Evolutionary conservation across 2,888 invertebrate species (phyloP).

Genomic region (Drosophila affinis): DNA sequence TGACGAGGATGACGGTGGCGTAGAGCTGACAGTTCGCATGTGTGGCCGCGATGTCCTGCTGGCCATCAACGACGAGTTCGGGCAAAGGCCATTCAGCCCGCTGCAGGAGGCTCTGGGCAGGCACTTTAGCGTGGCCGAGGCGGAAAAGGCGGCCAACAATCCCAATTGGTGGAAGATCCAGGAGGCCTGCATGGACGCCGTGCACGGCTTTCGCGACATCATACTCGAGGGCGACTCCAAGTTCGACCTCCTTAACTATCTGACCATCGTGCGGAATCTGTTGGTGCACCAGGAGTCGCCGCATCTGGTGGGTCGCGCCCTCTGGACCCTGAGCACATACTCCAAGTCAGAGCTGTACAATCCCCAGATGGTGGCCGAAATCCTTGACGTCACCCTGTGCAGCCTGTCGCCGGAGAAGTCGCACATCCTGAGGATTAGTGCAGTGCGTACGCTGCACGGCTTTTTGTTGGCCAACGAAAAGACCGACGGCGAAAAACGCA

Average conservation of each 20-base stretch:
- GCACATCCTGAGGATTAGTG: slow-evolving; percentile 81
- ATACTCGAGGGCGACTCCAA: slow-evolving; percentile 81
- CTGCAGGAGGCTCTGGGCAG: slow-evolving; percentile 86
- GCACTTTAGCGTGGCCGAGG: slow-evolving; percentile 86
- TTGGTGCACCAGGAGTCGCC: slow-evolving; percentile 81
- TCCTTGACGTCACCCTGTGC: slow-evolving; percentile 79
- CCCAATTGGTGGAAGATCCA: slow-evolving; percentile 88
- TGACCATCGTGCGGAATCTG: slow-evolving; percentile 81
- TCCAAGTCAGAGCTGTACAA: slow-evolving; percentile 82
- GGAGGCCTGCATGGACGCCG: slow-evolving; percentile 87
- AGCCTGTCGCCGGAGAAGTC: slow-evolving; percentile 82
- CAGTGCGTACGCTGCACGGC: slow-evolving; percentile 81
- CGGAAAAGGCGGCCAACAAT: slow-evolving; percentile 84
- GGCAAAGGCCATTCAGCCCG: slow-evolving; percentile 85
- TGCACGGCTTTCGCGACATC: slow-evolving; percentile 85
- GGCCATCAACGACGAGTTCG: slow-evolving; percentile 85
- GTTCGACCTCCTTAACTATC: slow-evolving; percentile 83
- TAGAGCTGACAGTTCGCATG: slow-evolving; percentile 87
- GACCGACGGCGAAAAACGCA: slow-evolving; percentile 82
- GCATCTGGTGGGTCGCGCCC: slow-evolving; percentile 81
- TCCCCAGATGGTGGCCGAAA: slow-evolving; percentile 82
- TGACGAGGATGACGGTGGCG: slow-evolving; percentile 87
- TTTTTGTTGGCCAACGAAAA: slow-evolving; percentile 85
- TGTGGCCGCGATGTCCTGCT: slow-evolving; percentile 87
- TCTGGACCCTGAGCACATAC: slow-evolving; percentile 83